Evolutionary conservation across 2,113 vertebrate species (phyloP).

Genomic region (Anthoscopus minutus): DNA sequence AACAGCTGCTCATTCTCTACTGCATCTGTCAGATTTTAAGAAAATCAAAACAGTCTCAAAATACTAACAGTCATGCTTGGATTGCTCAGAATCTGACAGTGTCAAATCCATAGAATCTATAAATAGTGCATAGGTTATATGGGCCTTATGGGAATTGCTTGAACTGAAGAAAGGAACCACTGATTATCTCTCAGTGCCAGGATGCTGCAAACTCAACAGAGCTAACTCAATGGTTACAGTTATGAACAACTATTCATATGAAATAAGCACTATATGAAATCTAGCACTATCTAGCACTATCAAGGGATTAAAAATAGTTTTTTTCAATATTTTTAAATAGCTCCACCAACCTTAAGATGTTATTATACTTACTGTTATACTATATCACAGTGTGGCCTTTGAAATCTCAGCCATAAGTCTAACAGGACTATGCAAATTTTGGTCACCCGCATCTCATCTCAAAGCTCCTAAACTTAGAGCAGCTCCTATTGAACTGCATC

Average conservation of each 20-base stretch:
- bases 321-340: not conserved
- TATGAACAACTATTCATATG: not conserved
- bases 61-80: not conserved
- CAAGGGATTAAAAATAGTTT: not conserved
- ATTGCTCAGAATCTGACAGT: not conserved
- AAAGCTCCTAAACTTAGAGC: not conserved
- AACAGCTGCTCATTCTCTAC: slow-evolving; percentile 1
- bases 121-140: not conserved
- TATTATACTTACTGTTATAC: not conserved
- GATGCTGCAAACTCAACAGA: not conserved
- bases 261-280: no score
- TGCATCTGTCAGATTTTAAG: not conserved
- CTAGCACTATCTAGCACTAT: not conserved
- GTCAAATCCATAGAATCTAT: not conserved
- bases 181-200: not conserved
- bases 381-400: not conserved
- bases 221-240: not conserved
- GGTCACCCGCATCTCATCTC: not conserved
- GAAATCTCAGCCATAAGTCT: not conserved
- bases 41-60: not conserved
- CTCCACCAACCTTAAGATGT: not conserved
- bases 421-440: not conserved
- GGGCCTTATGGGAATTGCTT: not conserved
- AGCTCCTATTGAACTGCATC: not conserved
- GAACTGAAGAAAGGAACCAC: not conserved